Conservation (phyloP, 2,113 vertebrate genomes). For the Tyrannus savana region DNA sequence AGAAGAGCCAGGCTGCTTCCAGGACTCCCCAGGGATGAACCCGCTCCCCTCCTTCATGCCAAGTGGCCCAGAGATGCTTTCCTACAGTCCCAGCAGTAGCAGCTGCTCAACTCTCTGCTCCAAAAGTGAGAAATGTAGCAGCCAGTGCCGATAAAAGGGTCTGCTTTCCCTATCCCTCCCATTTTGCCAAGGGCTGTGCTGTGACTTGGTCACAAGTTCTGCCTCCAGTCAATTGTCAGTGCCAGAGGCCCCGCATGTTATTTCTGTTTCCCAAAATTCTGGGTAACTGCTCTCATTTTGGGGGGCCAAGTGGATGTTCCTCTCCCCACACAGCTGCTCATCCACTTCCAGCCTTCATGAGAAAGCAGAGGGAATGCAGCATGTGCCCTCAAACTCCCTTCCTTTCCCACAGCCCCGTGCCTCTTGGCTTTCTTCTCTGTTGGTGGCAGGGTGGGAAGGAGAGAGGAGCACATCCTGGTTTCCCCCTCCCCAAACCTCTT, state of each 20-base stretch:
- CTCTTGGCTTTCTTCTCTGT: neutral
- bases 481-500: neutral
- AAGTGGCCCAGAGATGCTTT: neutral
- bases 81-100: neutral
- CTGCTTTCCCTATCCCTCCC: neutral
- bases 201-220: accelerated
- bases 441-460: neutral
- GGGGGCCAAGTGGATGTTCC: neutral
- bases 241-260: accelerated
- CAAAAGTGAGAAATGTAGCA: neutral
- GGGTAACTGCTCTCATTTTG: neutral
- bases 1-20: neutral
- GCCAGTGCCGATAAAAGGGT: neutral
- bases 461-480: neutral
- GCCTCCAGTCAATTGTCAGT: neutral
- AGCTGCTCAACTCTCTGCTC: neutral
- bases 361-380: neutral
- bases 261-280: neutral
- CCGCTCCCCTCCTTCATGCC: neutral
- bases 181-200: neutral
- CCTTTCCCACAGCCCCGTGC: neutral
- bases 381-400: accelerated
- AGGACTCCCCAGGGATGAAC: neutral
- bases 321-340: neutral
- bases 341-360: neutral